Conservation (phyloP, 1,140 invertebrate species). For the fruit fly (Drosophila melanogaster) region DNA sequence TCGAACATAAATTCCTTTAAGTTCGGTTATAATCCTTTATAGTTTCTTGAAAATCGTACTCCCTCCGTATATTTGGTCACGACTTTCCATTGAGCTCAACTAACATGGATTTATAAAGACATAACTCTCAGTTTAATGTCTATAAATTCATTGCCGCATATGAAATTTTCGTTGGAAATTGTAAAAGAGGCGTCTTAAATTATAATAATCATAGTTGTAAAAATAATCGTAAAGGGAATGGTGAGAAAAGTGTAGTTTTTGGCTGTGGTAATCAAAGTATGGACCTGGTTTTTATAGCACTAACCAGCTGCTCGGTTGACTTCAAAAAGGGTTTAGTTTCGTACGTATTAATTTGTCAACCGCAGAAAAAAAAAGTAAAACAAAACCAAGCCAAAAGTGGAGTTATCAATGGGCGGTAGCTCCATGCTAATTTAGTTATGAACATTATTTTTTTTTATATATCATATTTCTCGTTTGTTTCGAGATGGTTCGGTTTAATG, state of each 20-base stretch:
- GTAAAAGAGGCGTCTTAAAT: slow-evolving; percentile 23
- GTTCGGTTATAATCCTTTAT: too few relatives aligned
- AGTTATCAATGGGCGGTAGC: slow-evolving; percentile 51
- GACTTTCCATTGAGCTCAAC: slow-evolving; percentile 14
- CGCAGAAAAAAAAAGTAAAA: slow-evolving; percentile 12
- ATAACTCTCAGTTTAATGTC: slow-evolving; percentile 60
- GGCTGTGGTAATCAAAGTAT: slow-evolving; percentile 63
- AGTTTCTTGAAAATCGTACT: background rate
- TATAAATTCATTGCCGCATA: slow-evolving; percentile 46
- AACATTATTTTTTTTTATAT: slow-evolving; percentile 18
- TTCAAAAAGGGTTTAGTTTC: slow-evolving; percentile 61
- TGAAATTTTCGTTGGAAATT: slow-evolving; percentile 71
- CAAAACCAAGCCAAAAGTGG: background rate
- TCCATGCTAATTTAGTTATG: slow-evolving; percentile 64
- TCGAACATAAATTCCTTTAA: too few relatives aligned
- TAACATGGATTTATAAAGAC: slow-evolving; percentile 51
- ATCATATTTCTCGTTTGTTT: slow-evolving; percentile 43
- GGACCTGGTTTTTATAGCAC: slow-evolving; percentile 53
- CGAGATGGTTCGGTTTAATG: slow-evolving; percentile 67
- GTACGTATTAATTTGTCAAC: slow-evolving; percentile 73
- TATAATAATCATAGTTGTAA: slow-evolving; percentile 42
- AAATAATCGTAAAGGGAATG: slow-evolving; percentile 49
- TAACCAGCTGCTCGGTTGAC: slow-evolving; percentile 57
- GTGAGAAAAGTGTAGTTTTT: slow-evolving; percentile 61
- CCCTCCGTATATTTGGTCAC: background rate